These are phyloP conservation scores for Callorhinus ursinus DNA, from an alignment of 2,113 vertebrate genomes.

Conservation along the genomic window DNA sequence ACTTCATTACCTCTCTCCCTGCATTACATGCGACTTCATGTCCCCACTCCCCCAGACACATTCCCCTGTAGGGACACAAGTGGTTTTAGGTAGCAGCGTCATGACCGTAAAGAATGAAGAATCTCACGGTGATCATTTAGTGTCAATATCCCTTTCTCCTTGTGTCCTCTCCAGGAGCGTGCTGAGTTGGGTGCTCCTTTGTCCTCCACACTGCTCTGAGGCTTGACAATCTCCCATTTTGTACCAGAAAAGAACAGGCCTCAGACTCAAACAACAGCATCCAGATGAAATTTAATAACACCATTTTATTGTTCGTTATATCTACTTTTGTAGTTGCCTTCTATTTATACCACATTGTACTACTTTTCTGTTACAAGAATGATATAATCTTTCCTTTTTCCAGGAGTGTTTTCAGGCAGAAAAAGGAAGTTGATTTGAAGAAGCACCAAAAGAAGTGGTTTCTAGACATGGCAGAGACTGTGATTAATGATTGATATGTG, in stretches of 20 bases:
- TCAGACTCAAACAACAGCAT: background rate
- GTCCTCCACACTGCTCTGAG: background rate
- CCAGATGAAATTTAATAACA: slow-evolving; percentile 28
- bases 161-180: background rate
- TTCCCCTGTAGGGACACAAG: too few species aligned
- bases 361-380: slow-evolving; percentile 23
- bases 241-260: background rate
- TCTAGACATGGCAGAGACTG: background rate
- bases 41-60: too few species aligned
- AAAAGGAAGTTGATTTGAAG: slow-evolving; percentile 23
- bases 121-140: background rate
- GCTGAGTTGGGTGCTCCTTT: background rate
- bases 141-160: background rate
- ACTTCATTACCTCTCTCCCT: background rate
- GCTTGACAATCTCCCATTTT: background rate
- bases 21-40: too few species aligned
- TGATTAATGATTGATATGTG: background rate
- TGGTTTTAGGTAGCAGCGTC: background rate
- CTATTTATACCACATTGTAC: background rate
- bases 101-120: background rate
- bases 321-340: slow-evolving; percentile 1
- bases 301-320: background rate
- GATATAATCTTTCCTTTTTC: background rate
- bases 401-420: slow-evolving; percentile 2
- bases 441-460: background rate